Conservation (phyloP, 2,888 invertebrate genomes). For the Agrochola litura region DNA sequence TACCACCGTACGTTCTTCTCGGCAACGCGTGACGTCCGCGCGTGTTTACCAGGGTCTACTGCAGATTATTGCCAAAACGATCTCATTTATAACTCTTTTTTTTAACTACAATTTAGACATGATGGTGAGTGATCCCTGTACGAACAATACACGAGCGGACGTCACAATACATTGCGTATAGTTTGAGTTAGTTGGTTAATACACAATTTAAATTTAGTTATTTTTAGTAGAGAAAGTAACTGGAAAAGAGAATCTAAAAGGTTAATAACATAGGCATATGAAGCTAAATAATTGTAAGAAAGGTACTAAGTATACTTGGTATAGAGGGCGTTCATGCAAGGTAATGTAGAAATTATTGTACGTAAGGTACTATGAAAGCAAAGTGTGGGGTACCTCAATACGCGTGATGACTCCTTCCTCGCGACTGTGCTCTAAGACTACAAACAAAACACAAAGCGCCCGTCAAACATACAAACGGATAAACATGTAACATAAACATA, state of each 20-base stretch:
- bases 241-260: slow-evolving; percentile 45
- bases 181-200: slow-evolving; percentile 68
- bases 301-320: slow-evolving; percentile 46
- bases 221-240: slow-evolving; percentile 49
- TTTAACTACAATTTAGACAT: slow-evolving; percentile 42
- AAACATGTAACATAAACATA: slow-evolving; percentile 81
- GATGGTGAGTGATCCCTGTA: slow-evolving; percentile 69
- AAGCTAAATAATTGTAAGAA: slow-evolving; percentile 63
- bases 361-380: slow-evolving; percentile 81
- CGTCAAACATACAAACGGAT: slow-evolving; percentile 88
- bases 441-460: slow-evolving; percentile 89
- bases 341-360: slow-evolving; percentile 48
- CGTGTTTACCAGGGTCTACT: slow-evolving; percentile 73
- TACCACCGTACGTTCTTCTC: slow-evolving; percentile 89
- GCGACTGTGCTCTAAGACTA: slow-evolving; percentile 91
- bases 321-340: slow-evolving; percentile 61
- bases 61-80: slow-evolving; percentile 56
- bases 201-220: slow-evolving; percentile 54
- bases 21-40: slow-evolving; percentile 84
- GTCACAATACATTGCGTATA: slow-evolving; percentile 86
- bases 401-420: slow-evolving; percentile 91
- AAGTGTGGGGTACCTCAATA: slow-evolving; percentile 89
- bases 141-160: slow-evolving; percentile 85
- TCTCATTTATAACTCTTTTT: slow-evolving; percentile 30
- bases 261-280: slow-evolving; percentile 53